Percentiles rank a stretch among this genome's conserved stretches.
Evolutionary conservation across 2,888 invertebrate genomes (phyloP).

Genomic region (Oxycera nigricornis): DNA sequence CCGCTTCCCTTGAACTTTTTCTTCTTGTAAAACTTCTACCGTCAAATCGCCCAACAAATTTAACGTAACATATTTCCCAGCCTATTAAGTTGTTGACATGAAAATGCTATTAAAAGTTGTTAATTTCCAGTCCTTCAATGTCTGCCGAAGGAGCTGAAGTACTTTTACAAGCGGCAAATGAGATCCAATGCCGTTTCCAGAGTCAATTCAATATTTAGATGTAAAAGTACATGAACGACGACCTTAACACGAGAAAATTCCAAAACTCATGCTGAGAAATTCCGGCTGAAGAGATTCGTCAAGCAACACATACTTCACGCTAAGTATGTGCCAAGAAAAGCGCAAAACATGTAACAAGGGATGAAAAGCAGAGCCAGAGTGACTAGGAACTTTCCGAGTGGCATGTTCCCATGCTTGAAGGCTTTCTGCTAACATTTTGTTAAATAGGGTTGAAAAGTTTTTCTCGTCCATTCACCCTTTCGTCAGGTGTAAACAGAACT

Average conservation of each 20-base stretch:
- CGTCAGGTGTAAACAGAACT: background rate
- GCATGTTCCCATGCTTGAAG: conserved; percentile 1
- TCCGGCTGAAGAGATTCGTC: background rate
- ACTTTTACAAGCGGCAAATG: background rate
- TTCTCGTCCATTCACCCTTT: conserved; percentile 30
- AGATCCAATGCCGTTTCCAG: background rate
- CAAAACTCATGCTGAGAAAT: background rate
- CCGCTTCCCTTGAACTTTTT: background rate
- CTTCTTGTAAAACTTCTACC: background rate
- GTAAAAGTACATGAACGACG: background rate
- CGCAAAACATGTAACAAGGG: background rate
- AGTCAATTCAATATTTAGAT: background rate
- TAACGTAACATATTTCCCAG: conserved; percentile 11
- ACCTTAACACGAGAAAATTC: background rate
- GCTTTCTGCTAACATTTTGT: background rate
- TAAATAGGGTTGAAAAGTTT: background rate
- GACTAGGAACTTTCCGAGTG: background rate
- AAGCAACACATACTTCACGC: background rate
- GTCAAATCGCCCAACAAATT: conserved; percentile 12
- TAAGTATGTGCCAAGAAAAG: no score
- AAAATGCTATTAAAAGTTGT: conserved; percentile 39
- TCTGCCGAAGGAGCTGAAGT: background rate
- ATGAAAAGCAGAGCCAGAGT: background rate
- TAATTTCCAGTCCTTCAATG: conserved; percentile 6
- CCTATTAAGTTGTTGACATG: conserved; percentile 32